Evolutionary conservation across 2,888 invertebrate species (phyloP).

Genomic region (Thymelicus lineola): DNA sequence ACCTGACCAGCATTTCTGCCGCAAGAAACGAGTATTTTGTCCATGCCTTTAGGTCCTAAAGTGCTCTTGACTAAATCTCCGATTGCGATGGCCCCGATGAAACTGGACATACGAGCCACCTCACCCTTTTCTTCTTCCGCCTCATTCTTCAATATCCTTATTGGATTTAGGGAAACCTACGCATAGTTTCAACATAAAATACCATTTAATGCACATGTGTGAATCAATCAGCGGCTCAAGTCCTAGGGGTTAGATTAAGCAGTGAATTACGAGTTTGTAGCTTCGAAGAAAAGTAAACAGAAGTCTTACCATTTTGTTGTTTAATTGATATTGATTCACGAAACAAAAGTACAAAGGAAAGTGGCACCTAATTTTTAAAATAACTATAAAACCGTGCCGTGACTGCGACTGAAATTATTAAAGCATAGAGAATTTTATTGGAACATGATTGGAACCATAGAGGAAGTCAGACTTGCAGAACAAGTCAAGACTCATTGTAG

Average conservation of each 20-base stretch:
- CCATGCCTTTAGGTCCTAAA: slow-evolving; percentile 99
- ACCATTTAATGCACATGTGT: slow-evolving; percentile 61
- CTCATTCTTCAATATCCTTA: slow-evolving; percentile 96
- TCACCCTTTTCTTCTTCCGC: slow-evolving; percentile 99
- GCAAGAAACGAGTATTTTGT: slow-evolving; percentile 93
- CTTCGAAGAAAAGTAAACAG: not conserved
- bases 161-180: slow-evolving; percentile 95
- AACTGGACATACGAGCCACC: slow-evolving; percentile 98
- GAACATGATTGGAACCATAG: too few relatives aligned
- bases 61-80: slow-evolving; percentile 99
- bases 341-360: not conserved
- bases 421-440: too few relatives aligned
- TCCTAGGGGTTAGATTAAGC: not conserved
- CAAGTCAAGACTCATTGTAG: too few relatives aligned
- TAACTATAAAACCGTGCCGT: too few relatives aligned
- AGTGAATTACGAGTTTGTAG: not conserved
- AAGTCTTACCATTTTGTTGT: slow-evolving; percentile 23
- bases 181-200: slow-evolving; percentile 42
- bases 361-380: not conserved
- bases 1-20: slow-evolving; percentile 91
- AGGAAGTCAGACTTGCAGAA: too few relatives aligned
- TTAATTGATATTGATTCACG: not conserved
- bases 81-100: slow-evolving; percentile 99
- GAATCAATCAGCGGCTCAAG: slow-evolving; percentile 20
- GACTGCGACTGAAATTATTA: too few relatives aligned